Percentiles rank a stretch among this genome's conserved stretches.
These are phyloP conservation scores for Drosophila nasuta DNA, from an alignment of 1,140 invertebrate genomes.

Conservation along the genomic window DNA sequence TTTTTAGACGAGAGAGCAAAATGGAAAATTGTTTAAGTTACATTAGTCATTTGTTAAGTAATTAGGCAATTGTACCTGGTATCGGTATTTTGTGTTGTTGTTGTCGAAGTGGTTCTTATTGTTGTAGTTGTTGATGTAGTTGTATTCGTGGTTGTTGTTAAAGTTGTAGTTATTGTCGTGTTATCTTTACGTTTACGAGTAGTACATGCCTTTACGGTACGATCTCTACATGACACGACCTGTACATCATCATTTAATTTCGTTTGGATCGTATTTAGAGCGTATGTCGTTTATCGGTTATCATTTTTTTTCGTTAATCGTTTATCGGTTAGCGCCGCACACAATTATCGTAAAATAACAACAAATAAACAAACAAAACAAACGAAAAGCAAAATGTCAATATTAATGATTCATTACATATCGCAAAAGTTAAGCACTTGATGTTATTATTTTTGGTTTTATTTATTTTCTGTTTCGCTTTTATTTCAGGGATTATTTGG, in stretches of 20 bases:
- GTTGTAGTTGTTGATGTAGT: conserved; percentile 61
- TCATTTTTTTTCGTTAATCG: conserved; percentile 32
- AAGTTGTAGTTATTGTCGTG: conserved; percentile 69
- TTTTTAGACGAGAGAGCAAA: conserved; percentile 71
- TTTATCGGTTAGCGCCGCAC: conserved; percentile 15
- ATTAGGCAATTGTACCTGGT: conserved; percentile 73
- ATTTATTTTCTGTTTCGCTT: neutral
- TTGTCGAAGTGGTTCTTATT: conserved; percentile 74
- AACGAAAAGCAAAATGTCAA: conserved; percentile 39
- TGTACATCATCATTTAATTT: conserved; percentile 49
- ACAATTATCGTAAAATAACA: conserved; percentile 29
- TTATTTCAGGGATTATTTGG: neutral
- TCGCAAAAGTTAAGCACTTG: conserved; percentile 19
- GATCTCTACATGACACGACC: conserved; percentile 80
- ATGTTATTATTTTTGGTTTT: neutral
- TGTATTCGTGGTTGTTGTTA: conserved; percentile 51
- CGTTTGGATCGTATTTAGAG: conserved; percentile 23
- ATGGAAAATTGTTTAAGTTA: conserved; percentile 57
- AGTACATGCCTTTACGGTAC: conserved; percentile 79
- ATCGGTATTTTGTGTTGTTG: conserved; percentile 81
- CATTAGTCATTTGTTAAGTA: conserved; percentile 47
- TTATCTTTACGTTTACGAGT: conserved; percentile 77
- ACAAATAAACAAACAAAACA: conserved; percentile 44
- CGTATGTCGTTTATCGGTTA: conserved; percentile 27
- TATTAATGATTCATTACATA: conserved; percentile 52